Evolutionary conservation across 2,113 vertebrate genomes (phyloP), one percentile per base, ranked within the genome.

Genomic region (Chaetops frenatus): DNA sequence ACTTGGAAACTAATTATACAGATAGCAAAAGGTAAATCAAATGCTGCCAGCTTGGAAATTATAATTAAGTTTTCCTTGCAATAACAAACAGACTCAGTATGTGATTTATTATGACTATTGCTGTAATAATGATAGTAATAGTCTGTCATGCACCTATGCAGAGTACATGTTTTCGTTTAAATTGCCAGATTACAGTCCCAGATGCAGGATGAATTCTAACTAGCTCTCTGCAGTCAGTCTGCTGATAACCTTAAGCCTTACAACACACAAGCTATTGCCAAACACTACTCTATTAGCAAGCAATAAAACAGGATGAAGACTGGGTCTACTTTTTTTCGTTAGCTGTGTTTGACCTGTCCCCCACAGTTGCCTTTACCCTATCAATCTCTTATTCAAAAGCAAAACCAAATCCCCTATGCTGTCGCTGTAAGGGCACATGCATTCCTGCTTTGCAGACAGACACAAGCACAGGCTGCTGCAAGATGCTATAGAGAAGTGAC

Each of bases 231-330:
- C 90, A 96, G 88, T 94, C 70, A 47, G 62, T 50, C 76, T 95
- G 91, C 86, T 95, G 94, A 97, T 96, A 96, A 96, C 92, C 94
- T 96, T 92, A 95, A 93, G 64, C 74, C 91, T 97, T 93, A 92
- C 92, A 96, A 80, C 70, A 53, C 47, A 50, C 76, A 53, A 88
- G 88, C 65, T 79, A 92, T 44, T 92, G 81, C 95, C 86, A 86
- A 92, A 95, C 93, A 86, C 67, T 51, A 4, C 74, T 90, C 71
- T 81, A 64, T 84, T 96, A 92, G 86, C 82, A 58, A 95, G 83
- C 6, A 47, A 56, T 90, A 31, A 28, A 93, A 84, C 69, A 85
- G 64, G 15, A 78, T 58, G 95, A 42, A 5, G 47, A 80, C 60
- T 57, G 71, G 47, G 65, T 54, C 82, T 93, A 7, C 54, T 57